Base-by-base conservation (phyloP, 1,140 invertebrate species). In the Dysdera silvatica region DNA sequence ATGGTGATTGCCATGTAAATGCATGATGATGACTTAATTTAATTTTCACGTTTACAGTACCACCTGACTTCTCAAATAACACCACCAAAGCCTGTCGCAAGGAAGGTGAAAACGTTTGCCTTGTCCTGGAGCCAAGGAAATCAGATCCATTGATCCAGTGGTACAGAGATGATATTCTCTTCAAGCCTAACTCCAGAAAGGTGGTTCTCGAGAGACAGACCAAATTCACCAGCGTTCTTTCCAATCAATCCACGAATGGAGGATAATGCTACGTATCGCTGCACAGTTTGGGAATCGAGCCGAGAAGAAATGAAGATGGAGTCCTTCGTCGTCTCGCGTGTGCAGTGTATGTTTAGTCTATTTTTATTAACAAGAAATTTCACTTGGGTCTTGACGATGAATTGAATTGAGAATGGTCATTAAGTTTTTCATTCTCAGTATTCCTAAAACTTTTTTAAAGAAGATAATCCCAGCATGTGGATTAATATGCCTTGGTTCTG, bases 201-300 rank as follows among this genome's bases (percentile, higher is more conserved):
- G 84, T 12, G 82, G 82, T 41, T 85, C 83, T 14, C 79, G n/a
- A n/a, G 85, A 51, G 81, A 84, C 67, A 82, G 84, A 70, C 81
- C 86, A 0, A 88, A n/a, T n/a, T 87, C 12, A 83, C 83, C 20
- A 84, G 85, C 5, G 86, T 86, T 1, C 78, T 94, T 5, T 76
- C 81, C 0, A n/a, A 77, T 95, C 26, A 83, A 80, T 24, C 91
- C 91, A 0, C 81, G 80, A n/a, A 84, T 88, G 61, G 86, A 89
- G 47, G 89, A 95, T 73, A 84, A 85, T 2, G 85, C 87, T 8
- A 79, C 83, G 12, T 91, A 87, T 76, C 82, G 84, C 33, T 95
- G 91, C 74, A 85, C 86, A 33, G 89, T 94, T 0, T 86, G 86
- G 78, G 79, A 90, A 18, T 91, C 91, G 32, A 86, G 94, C 81